Percentiles rank a stretch among this genome's conserved stretches.
Evolutionary conservation across 2,113 vertebrate species (phyloP).

Genomic region (Dasyornis broadbenti): DNA sequence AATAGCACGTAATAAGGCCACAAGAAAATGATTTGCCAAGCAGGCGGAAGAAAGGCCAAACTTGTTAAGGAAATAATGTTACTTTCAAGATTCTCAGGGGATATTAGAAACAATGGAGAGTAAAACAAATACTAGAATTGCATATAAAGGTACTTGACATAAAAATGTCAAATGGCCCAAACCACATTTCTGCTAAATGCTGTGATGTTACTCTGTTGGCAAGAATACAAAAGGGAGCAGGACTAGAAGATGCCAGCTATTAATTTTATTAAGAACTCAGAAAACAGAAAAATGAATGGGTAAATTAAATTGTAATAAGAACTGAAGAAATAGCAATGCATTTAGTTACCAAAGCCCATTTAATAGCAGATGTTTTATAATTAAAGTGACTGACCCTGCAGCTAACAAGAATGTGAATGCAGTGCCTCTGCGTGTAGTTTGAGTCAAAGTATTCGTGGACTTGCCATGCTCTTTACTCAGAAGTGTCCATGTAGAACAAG

Average conservation of each 20-base stretch:
- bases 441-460: background rate
- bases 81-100: conserved; percentile 53
- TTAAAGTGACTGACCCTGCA: background rate
- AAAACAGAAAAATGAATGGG: conserved; percentile 22
- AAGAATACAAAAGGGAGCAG: background rate
- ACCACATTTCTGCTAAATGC: conserved; percentile 21
- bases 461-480: background rate
- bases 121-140: conserved; percentile 53
- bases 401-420: background rate
- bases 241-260: conserved; percentile 8
- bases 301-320: conserved; percentile 18
- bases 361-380: background rate
- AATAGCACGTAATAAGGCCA: background rate
- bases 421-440: background rate
- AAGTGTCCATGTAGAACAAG: accelerated
- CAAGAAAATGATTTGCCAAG: background rate
- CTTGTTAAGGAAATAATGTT: conserved; percentile 62
- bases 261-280: conserved; percentile 26
- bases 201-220: conserved; percentile 7
- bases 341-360: conserved; percentile 19
- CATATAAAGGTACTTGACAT: conserved; percentile 41
- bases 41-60: conserved; percentile 56
- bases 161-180: background rate
- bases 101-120: conserved; percentile 52
- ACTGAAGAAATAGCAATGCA: background rate